These are phyloP conservation scores for Nomada fabriciana DNA, from an alignment of 2,888 invertebrate genomes.

Conservation along the genomic window DNA sequence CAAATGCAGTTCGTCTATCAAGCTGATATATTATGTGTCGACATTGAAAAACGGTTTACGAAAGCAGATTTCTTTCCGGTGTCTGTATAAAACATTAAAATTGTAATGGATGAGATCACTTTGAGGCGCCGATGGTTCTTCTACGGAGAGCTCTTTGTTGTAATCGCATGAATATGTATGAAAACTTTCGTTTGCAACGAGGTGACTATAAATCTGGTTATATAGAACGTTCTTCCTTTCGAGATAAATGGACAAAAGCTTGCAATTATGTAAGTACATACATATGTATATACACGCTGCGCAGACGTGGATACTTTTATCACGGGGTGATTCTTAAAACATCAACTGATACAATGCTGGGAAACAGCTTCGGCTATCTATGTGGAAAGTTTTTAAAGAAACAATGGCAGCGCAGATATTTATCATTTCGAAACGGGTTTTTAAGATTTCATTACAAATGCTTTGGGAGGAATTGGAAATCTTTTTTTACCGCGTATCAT, in stretches of 20 bases:
- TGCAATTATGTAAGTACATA: conserved; percentile 52
- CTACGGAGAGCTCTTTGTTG: conserved; percentile 49
- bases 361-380: not conserved
- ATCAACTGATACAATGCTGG: not conserved
- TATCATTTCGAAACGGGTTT: too few relatives aligned
- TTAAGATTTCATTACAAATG: not conserved
- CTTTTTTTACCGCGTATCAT: too few relatives aligned
- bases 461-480: not conserved
- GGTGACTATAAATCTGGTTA: conserved; percentile 52
- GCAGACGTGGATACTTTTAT: conserved; percentile 35
- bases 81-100: conserved; percentile 25
- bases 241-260: conserved; percentile 55
- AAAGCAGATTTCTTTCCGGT: not conserved
- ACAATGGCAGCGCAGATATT: not conserved
- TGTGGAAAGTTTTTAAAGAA: conserved; percentile 16
- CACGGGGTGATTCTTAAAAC: not conserved
- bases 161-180: conserved; percentile 68
- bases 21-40: not conserved
- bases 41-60: not conserved
- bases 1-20: not conserved
- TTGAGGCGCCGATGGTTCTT: conserved; percentile 23
- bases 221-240: conserved; percentile 61
- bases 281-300: not conserved
- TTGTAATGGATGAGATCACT: conserved; percentile 40
- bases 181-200: conserved; percentile 50